Evolutionary conservation across 2,888 invertebrate genomes (phyloP), one percentile per base, ranked within the genome.

Genomic region (Drosophila siamana): DNA sequence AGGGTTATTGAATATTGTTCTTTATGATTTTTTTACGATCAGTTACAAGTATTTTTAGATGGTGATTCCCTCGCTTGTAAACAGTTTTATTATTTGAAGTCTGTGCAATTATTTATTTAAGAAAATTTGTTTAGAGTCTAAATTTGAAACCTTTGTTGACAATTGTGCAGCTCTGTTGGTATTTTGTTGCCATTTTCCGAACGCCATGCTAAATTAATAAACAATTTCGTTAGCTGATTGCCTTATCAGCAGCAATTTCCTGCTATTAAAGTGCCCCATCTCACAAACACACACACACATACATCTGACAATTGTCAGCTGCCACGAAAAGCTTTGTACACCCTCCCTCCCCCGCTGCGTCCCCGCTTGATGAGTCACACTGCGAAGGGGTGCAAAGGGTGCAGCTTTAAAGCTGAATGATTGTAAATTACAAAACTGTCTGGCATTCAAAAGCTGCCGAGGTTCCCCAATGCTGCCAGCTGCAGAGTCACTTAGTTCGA

Each of bases 401-500:
- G 36, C 6, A 0, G 54, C 33, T 64, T 74, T 72, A 72, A 73
- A 68, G 68, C 73, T 72, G 59, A 56, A 52, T 72, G 56, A 67
- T 55, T 59, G 69, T 65, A 69, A 69, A 78, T 73, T 48, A 43
- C 36, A 43, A 40, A 65, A 56, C 55, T 62, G 69, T 52, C 40
- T 44, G 38, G 26, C 36, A 24, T 11, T 26, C 33, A 33, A 33
- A 33, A n/a, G 33, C 44, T 38, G 51, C 24, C 36, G 43, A 15
- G 3, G 4, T 28, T 7, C 0, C 9, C 2, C 38, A 8, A 1
- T 51, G 19, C 26, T 77, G 74, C 68, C 67, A 64, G 63, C 70
- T 74, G 73, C 64, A 66, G 44, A 65, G 71, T 67, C 74, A 80
- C 72, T 78, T 84, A 67, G 78, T 48, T 59, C 69, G 86, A n/a